These are phyloP conservation scores for Ladona fulva DNA, from an alignment of 1,140 invertebrate genomes.

Conservation along the genomic window DNA sequence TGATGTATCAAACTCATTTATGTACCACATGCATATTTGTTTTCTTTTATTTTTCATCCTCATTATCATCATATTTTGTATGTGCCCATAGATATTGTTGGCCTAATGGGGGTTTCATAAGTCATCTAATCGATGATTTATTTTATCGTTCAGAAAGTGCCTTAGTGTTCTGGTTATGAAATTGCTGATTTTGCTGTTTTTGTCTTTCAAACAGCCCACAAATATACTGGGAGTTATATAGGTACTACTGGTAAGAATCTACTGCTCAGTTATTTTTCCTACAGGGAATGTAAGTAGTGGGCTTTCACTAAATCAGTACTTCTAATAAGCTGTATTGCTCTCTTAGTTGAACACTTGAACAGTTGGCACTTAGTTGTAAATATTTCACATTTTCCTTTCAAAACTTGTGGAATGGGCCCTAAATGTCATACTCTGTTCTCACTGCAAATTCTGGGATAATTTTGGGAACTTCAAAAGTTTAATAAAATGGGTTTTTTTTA, in stretches of 20 bases:
- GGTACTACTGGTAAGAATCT: slow-evolving; percentile 25
- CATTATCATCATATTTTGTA: neutral
- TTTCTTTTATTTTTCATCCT: neutral
- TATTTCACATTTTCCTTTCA: neutral
- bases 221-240: slow-evolving; percentile 25
- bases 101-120: neutral
- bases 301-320: slow-evolving; percentile 5
- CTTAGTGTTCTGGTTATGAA: neutral
- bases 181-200: slow-evolving; percentile 16
- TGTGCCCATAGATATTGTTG: neutral
- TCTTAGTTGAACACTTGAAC: neutral
- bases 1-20: neutral
- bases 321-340: neutral
- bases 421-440: neutral
- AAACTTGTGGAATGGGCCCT: neutral
- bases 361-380: neutral
- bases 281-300: slow-evolving; percentile 13
- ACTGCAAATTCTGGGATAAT: neutral
- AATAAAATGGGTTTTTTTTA: neutral
- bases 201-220: slow-evolving; percentile 24
- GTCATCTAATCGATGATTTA: neutral
- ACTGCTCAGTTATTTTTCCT: slow-evolving; percentile 12
- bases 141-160: neutral
- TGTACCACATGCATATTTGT: neutral
- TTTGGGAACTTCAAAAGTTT: neutral